Conservation (phyloP, 92 coral and sea anemone genomes). For the Isaurus tuberculatus region DNA sequence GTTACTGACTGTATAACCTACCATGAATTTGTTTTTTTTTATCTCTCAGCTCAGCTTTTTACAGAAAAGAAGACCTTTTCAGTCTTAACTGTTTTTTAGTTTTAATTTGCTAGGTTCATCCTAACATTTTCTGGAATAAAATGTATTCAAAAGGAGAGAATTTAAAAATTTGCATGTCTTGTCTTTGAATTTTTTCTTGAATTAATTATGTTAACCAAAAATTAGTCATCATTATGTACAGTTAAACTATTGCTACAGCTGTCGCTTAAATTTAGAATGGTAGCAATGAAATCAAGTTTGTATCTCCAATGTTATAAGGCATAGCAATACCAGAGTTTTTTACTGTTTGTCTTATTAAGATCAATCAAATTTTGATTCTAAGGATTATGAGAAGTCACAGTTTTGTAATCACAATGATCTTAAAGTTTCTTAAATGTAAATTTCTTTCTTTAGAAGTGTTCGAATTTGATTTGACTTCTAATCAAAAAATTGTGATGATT, state of each 20-base stretch:
- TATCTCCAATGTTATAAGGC: not conserved
- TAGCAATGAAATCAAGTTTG: slow-evolving; percentile 6
- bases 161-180: too few relatives aligned
- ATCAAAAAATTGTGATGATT: not conserved
- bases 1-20: too few relatives aligned
- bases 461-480: not conserved
- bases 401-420: not conserved
- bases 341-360: not conserved
- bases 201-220: too few relatives aligned
- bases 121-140: too few relatives aligned
- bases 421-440: not conserved
- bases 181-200: too few relatives aligned
- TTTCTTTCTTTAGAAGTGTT: not conserved
- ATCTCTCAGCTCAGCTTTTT: too few relatives aligned
- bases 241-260: not conserved
- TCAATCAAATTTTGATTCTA: not conserved
- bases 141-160: too few relatives aligned
- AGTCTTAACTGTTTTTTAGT: too few relatives aligned
- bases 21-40: too few relatives aligned
- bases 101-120: too few relatives aligned
- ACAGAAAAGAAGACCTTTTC: too few relatives aligned
- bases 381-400: not conserved
- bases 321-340: not conserved
- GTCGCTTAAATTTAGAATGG: not conserved
- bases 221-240: not conserved